These are phyloP conservation scores for Crotalus helleri DNA, from an alignment of 2,113 vertebrate genomes.

Conservation along the genomic window DNA sequence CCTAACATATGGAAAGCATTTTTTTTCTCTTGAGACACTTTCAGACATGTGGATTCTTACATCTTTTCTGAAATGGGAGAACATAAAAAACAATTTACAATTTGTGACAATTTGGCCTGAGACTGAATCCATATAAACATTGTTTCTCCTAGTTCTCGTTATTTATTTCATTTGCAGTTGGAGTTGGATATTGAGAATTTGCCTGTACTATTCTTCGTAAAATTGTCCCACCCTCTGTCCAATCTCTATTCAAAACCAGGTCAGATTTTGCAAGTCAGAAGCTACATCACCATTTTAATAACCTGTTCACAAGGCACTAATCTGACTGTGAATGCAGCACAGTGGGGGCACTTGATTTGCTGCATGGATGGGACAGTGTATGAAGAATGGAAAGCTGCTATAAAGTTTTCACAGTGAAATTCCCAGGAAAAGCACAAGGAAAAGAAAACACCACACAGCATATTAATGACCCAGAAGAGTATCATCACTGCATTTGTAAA, in stretches of 20 bases:
- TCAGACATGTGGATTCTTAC: background rate
- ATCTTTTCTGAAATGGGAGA: background rate
- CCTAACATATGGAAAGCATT: background rate
- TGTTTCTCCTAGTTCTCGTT: background rate
- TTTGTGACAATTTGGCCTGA: background rate
- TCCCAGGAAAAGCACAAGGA: background rate
- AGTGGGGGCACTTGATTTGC: slow-evolving; percentile 51
- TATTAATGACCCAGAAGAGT: slow-evolving; percentile 52
- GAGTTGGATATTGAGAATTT: background rate
- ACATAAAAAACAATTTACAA: background rate
- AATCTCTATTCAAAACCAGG: slow-evolving; percentile 42
- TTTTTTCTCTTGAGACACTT: background rate
- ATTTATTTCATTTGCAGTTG: background rate
- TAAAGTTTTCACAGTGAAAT: slow-evolving; percentile 66
- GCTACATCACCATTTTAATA: slow-evolving; percentile 62
- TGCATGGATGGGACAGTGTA: slow-evolving; percentile 27
- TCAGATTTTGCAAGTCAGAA: slow-evolving; percentile 32
- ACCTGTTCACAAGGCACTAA: slow-evolving; percentile 66
- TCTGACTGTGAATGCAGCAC: slow-evolving; percentile 75
- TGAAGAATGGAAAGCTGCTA: slow-evolving; percentile 52
- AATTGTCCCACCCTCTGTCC: slow-evolving; percentile 42
- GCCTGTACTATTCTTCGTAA: slow-evolving; percentile 1
- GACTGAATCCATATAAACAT: background rate
- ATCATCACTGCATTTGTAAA: slow-evolving; percentile 41
- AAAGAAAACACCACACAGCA: background rate